phyloP scores from a whole-genome alignment of 2,797 vertebrate genomes.

The Emydoidea blandingii region DNA sequence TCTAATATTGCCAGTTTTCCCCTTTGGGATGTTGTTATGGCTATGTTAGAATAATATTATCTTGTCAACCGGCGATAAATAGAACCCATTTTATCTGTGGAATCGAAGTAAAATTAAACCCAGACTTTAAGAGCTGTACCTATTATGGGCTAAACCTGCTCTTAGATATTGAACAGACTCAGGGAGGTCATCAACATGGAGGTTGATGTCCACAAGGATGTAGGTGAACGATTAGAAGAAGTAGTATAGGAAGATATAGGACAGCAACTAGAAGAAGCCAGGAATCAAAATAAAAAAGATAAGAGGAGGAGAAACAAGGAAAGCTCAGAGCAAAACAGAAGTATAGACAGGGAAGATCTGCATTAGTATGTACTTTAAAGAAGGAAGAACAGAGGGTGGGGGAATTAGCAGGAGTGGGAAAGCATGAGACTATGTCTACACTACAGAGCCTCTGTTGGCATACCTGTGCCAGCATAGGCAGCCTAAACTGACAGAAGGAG shows the following conservation, averaged over 20 bases:
- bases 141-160: background rate
- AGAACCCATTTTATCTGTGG: background rate
- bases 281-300: background rate
- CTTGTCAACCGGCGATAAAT: background rate
- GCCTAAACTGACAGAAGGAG: background rate
- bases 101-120: no score
- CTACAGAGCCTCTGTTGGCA: background rate
- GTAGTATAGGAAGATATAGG: background rate
- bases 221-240: background rate
- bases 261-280: background rate
- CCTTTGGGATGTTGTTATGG: background rate
- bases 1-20: background rate
- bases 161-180: background rate
- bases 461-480: background rate
- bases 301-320: background rate
- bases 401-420: background rate
- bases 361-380: background rate
- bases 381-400: background rate
- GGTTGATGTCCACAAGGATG: fast-evolving
- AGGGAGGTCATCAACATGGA: background rate
- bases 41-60: background rate
- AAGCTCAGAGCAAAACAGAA: background rate
- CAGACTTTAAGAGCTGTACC: background rate
- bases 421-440: background rate
- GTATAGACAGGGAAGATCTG: background rate